Percentiles rank a stretch among this genome's conserved stretches.
Evolutionary conservation across 2,797 vertebrate genomes (phyloP).

Genomic region (Lepilemur ruficaudatus): DNA sequence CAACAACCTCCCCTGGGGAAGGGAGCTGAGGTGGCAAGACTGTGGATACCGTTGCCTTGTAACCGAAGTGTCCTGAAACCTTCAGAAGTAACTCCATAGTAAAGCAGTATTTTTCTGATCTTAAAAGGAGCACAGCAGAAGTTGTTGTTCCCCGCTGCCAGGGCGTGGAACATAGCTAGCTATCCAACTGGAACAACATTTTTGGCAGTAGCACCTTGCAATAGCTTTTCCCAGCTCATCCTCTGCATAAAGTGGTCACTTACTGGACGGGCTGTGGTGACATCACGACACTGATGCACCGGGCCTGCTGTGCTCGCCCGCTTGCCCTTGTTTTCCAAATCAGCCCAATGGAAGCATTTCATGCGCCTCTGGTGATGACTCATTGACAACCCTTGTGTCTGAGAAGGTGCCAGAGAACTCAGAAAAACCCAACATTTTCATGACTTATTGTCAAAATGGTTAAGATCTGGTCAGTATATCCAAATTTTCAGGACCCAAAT

Average conservation of each 20-base stretch:
- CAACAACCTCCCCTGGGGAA: neutral
- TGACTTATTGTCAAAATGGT: neutral
- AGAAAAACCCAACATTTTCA: neutral
- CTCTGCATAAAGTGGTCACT: neutral
- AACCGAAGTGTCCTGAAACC: neutral
- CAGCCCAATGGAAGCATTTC: neutral
- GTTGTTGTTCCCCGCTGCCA: neutral
- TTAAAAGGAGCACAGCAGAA: neutral
- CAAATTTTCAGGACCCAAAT: neutral
- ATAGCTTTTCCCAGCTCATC: neutral
- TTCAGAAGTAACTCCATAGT: neutral
- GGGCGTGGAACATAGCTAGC: neutral
- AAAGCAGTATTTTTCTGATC: neutral
- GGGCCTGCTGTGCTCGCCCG: neutral
- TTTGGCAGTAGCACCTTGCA: neutral
- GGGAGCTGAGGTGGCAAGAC: neutral
- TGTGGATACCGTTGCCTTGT: neutral
- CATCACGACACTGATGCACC: neutral
- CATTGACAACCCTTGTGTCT: neutral
- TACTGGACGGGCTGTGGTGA: neutral
- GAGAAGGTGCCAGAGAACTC: neutral
- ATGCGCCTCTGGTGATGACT: neutral
- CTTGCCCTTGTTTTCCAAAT: neutral
- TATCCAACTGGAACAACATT: constrained; percentile 26
- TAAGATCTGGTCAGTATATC: neutral